Evolutionary conservation across 2,797 vertebrate species (phyloP).

Genomic region (Cetoscarus ocellatus): DNA sequence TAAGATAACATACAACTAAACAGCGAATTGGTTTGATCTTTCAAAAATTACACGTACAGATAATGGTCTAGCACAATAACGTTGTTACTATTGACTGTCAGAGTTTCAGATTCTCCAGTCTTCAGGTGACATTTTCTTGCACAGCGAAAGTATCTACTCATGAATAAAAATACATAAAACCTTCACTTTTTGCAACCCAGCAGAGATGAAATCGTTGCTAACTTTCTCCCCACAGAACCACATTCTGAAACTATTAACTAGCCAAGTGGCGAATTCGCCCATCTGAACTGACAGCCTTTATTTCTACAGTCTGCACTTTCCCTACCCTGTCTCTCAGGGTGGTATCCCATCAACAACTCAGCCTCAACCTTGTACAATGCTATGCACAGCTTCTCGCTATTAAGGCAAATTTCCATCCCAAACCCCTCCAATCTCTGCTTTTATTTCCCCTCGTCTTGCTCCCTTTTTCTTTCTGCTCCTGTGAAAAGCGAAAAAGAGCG

Average conservation of each 20-base stretch:
- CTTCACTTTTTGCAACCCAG: too few species aligned
- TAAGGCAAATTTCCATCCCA: constrained; percentile 80
- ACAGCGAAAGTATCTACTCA: too few species aligned
- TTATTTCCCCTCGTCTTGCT: constrained; percentile 64
- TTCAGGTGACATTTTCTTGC: background rate
- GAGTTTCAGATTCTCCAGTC: too few species aligned
- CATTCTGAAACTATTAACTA: constrained; percentile 37
- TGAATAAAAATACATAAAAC: too few species aligned
- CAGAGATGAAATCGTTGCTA: background rate
- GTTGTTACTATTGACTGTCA: too few species aligned
- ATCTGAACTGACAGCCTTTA: constrained; percentile 79
- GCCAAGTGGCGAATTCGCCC: constrained; percentile 53
- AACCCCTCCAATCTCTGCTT: constrained; percentile 71
- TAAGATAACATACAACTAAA: too few species aligned
- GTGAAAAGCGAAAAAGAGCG: constrained; percentile 54
- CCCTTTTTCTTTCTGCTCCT: constrained; percentile 57
- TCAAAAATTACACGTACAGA: too few species aligned
- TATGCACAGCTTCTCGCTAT: constrained; percentile 69
- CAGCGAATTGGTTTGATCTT: too few species aligned
- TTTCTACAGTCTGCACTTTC: constrained; percentile 77
- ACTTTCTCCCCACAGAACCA: constrained; percentile 18
- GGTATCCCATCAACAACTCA: constrained; percentile 77
- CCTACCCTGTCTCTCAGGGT: constrained; percentile 76
- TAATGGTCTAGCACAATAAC: too few species aligned
- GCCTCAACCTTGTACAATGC: constrained; percentile 71